Evolutionary conservation across 2,113 vertebrate genomes (phyloP).

Genomic region (Xiphophorus hellerii): DNA sequence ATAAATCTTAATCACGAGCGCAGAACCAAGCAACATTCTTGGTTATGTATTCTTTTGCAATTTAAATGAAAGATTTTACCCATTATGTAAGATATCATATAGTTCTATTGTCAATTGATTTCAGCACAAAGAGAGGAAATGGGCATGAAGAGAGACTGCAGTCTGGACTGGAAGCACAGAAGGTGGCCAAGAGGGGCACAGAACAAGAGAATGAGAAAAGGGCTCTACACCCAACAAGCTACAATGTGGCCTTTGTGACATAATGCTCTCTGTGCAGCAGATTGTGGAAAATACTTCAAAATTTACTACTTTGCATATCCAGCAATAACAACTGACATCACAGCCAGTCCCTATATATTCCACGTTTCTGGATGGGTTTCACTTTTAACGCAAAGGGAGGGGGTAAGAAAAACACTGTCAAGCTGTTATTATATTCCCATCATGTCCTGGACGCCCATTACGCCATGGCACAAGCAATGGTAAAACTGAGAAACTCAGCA

Average conservation of each 20-base stretch:
- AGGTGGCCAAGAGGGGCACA: conserved; percentile 63
- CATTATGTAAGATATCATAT: conserved; percentile 56
- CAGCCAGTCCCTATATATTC: conserved; percentile 71
- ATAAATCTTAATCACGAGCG: neutral
- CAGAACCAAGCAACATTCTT: conserved; percentile 15
- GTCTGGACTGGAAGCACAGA: conserved; percentile 62
- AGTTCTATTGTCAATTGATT: conserved; percentile 69
- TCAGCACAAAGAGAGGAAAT: conserved; percentile 66
- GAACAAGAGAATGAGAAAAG: conserved; percentile 52
- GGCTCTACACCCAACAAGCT: conserved; percentile 62
- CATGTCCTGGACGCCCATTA: conserved; percentile 77
- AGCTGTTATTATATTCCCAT: conserved; percentile 78
- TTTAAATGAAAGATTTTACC: conserved; percentile 37
- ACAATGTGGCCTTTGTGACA: conserved; percentile 85
- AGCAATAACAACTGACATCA: conserved; percentile 86
- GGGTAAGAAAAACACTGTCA: conserved; percentile 78
- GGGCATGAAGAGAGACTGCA: conserved; percentile 52
- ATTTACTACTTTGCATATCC: conserved; percentile 80
- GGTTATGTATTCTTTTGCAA: conserved; percentile 18
- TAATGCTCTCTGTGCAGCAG: conserved; percentile 72
- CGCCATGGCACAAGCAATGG: conserved; percentile 67
- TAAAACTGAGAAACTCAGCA: conserved; percentile 65
- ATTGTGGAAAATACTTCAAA: conserved; percentile 81
- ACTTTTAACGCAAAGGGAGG: conserved; percentile 65
- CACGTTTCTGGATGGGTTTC: conserved; percentile 72